Percentiles rank a stretch among this genome's conserved stretches.
phyloP scores from a whole-genome alignment of 2,797 vertebrate species.

The Schizothorax lantsangensis region DNA sequence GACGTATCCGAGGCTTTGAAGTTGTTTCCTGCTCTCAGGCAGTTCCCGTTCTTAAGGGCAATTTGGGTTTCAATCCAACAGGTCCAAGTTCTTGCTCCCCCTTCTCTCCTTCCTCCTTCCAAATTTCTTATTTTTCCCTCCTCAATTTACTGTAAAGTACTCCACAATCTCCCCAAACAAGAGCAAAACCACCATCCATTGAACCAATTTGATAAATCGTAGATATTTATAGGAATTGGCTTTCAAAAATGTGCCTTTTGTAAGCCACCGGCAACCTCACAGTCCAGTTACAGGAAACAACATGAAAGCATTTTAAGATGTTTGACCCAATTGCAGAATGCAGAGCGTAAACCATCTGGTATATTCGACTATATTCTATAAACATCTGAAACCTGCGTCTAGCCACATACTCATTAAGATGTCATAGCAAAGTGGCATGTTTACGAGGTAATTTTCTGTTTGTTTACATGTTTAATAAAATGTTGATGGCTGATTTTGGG shows the following conservation, averaged over 20 bases:
- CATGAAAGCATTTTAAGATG: slow-evolving; percentile 48
- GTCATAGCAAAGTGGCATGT: slow-evolving; percentile 35
- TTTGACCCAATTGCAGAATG: slow-evolving; percentile 34
- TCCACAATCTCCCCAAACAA: slow-evolving; percentile 34
- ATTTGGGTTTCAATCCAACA: slow-evolving; percentile 57
- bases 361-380: slow-evolving; percentile 28
- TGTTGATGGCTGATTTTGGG: background rate
- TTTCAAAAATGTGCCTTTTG: slow-evolving; percentile 28
- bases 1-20: slow-evolving; percentile 62
- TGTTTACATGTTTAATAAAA: slow-evolving; percentile 39
- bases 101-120: slow-evolving; percentile 19
- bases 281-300: slow-evolving; percentile 51
- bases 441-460: slow-evolving; percentile 25
- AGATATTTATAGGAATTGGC: slow-evolving; percentile 27
- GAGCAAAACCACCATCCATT: slow-evolving; percentile 17
- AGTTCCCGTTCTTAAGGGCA: slow-evolving; percentile 62
- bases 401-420: slow-evolving; percentile 26
- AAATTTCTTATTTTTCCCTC: background rate
- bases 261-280: slow-evolving; percentile 39
- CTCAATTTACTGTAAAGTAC: slow-evolving; percentile 39
- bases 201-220: slow-evolving; percentile 15
- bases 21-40: slow-evolving; percentile 66
- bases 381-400: slow-evolving; percentile 25
- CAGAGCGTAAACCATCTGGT: slow-evolving; percentile 31
- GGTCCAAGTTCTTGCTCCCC: slow-evolving; percentile 47